Base-by-base conservation (phyloP, 2,113 vertebrate genomes). In the Oryzias celebensis region DNA sequence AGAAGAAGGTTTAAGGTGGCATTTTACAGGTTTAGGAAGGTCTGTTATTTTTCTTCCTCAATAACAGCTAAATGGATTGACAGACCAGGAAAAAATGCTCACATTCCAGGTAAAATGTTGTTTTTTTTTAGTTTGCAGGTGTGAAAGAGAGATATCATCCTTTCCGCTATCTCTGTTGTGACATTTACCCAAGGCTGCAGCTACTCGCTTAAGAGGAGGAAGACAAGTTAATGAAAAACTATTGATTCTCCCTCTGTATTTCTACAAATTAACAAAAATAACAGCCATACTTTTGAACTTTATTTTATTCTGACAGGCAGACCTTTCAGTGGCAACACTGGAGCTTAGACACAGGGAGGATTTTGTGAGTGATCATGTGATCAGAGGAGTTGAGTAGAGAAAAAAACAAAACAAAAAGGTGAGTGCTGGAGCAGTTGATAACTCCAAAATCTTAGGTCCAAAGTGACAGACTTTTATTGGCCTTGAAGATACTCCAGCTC, bases 141-240 rank as follows among this genome's bases (percentile, higher is more conserved):
- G 49, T 50, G 44, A 48, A 16, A 50, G 46, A 66, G 61, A 51
- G 51, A 48, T 56, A 54, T 42, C 49, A 62, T 45, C 58, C 44
- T 6, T 18, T 51, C 28, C 42, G 42, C 53, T 14, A 22, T 59
- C 44, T 61, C n/a, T 52, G 51, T 44, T 62, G 14, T 7, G 78
- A 57, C 57, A 58, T 73, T 78, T 62, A 64, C 71, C 69, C 7
- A 28, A 52, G 63, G 66, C 68, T 47, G 62, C 45, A 68, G 65
- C 53, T 50, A 22, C 62, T 66, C 17, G 55, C 73, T 75, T 71
- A 73, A 51, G 72, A 53, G 28, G 62, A 80, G 62, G 52, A 69
- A 77, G 78, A 83, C 78, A 75, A 68, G 79, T 85, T 87, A 86
- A 89, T 87, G 81, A 87, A 86, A 86, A 87, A 83, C 78, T 85